These are phyloP conservation scores for Mormyrops boulengeri DNA, from an alignment of 2,797 vertebrate genomes.

Conservation along the genomic window DNA sequence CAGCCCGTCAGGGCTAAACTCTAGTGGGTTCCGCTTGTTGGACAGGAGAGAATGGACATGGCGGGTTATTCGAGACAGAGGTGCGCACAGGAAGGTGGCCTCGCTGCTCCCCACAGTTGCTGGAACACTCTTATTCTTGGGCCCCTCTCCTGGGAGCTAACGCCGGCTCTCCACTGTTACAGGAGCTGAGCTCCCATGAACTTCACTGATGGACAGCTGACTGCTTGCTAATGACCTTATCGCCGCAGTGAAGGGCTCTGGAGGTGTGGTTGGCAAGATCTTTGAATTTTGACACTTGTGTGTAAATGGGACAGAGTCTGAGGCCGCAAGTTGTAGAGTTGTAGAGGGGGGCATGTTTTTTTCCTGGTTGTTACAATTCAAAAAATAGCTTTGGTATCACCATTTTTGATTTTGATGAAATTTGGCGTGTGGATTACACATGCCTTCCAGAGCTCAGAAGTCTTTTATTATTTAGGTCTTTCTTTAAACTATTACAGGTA, in stretches of 20 bases:
- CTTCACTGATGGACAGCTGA: background rate
- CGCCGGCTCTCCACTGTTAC: background rate
- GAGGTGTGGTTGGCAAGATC: background rate
- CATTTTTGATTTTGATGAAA: background rate
- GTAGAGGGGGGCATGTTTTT: background rate
- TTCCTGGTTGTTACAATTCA: background rate
- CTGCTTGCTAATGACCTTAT: background rate
- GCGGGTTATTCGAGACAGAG: slow-evolving; percentile 63
- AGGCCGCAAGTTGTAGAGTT: background rate
- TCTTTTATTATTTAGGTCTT: background rate
- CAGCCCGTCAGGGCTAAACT: slow-evolving; percentile 84
- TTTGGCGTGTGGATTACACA: background rate
- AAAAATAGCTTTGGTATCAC: background rate
- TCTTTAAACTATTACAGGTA: background rate
- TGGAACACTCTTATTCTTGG: background rate
- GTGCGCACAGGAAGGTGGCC: background rate
- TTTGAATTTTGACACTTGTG: background rate
- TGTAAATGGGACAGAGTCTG: background rate
- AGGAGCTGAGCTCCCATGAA: background rate
- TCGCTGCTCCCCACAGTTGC: background rate
- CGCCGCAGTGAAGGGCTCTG: background rate
- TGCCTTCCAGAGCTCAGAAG: background rate
- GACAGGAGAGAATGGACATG: slow-evolving; percentile 77
- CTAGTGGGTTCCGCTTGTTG: slow-evolving; percentile 90
- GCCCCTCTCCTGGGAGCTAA: background rate